These are phyloP conservation scores for Stratiolaelaps scimitus DNA, from an alignment of 1,140 invertebrate genomes.

Conservation along the genomic window DNA sequence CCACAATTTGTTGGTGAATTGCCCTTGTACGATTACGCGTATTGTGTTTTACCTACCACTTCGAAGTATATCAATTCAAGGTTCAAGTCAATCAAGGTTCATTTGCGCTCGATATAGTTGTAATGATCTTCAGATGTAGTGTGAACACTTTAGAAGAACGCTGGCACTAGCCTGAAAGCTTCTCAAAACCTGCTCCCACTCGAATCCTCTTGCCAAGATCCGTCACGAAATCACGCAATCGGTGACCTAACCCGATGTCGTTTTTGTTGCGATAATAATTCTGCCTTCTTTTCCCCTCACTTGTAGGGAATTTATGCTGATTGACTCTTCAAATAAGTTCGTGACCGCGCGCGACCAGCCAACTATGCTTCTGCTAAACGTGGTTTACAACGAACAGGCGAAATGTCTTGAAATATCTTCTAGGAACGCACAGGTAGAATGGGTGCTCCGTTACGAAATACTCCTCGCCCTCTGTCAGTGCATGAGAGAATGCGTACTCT, in stretches of 20 bases:
- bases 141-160: not conserved
- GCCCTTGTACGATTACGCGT: not conserved
- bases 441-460: too few relatives aligned
- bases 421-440: not conserved
- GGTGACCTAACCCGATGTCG: not conserved
- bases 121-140: not conserved
- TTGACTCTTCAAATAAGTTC: not conserved
- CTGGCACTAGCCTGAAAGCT: too few relatives aligned
- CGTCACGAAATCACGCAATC: too few relatives aligned
- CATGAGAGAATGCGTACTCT: too few relatives aligned
- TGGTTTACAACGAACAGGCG: not conserved
- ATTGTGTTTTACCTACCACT: not conserved
- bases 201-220: too few relatives aligned
- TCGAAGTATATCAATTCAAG: not conserved
- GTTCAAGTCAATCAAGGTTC: too few relatives aligned
- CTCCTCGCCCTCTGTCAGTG: too few relatives aligned
- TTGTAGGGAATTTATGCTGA: constrained; percentile 3
- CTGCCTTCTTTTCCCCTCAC: too few relatives aligned
- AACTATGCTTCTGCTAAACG: not conserved
- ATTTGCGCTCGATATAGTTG: too few relatives aligned
- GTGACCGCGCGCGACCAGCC: not conserved
- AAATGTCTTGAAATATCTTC: constrained; percentile 9
- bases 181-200: too few relatives aligned
- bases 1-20: not conserved
- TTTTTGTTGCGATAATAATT: not conserved